Evolutionary conservation across 2,797 vertebrate species (phyloP), one percentile per base, ranked within the genome.

Genomic region (Triplophysa bombifrons): DNA sequence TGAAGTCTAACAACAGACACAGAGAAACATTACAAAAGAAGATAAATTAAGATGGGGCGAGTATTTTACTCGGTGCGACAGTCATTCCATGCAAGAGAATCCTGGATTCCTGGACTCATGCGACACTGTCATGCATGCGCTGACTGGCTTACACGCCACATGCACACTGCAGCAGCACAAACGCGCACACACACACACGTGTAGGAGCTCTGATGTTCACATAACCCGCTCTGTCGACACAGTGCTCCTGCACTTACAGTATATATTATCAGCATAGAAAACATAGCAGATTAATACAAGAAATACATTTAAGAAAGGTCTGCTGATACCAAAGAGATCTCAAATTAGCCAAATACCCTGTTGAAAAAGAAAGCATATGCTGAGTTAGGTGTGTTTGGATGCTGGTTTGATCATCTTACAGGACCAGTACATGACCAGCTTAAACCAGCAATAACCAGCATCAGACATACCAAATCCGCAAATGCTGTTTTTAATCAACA

Each of bases 291-390:
- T 84, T 84, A 85, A 87, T 83, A 88, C 84, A 87, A 83, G 87
- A 90, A 90, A 87, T 82, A 91, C 87, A 86, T 89, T 83, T 84
- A 87, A 91, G 90, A 88, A 90, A 90, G 90, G 83, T 88, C 85
- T 65, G 87, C 89, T 85, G 84, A 90, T 90, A 90, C 85, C 91
- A 88, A 92, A 91, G 90, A 89, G 91, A 92, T 88, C 87, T 89
- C 90, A 91, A 86, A 88, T 82, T 90, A 89, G 90, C 85, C 89
- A 88, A 89, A 88, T 65, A 30, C 30, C 30, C 30, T 30, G 30
- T 30, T 30, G 30, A 30, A 30, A 30, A 30, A 30, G 5, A 4
- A 4, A 4, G 30, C 4, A 30, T 30, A 4, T 30, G 30, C 30
- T 30, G 30, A 4, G 30, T 30, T 30, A 30, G 30, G 30, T 5